Percentiles rank a stretch among this genome's conserved stretches.
Conservation (phyloP, 1,140 invertebrate genomes). For the Hestina assimilis region DNA sequence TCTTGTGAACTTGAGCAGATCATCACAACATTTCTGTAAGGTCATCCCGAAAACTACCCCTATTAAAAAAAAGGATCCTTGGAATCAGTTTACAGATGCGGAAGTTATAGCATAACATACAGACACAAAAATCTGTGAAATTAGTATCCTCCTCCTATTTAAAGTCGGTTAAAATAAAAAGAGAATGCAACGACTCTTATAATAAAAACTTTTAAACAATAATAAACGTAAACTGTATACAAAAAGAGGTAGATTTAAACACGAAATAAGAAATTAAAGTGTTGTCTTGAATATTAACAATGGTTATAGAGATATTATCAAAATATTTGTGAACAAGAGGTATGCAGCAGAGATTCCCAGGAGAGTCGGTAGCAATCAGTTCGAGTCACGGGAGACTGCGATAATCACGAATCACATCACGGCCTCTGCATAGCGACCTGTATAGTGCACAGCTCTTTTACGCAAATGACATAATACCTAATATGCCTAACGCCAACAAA, state of each 20-base stretch:
- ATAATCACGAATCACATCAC: conserved; percentile 30
- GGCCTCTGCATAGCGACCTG: conserved; percentile 13
- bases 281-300: background rate
- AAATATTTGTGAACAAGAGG: conserved; percentile 36
- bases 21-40: too few species aligned
- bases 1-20: too few species aligned
- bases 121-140: too few species aligned
- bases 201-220: too few species aligned
- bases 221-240: background rate
- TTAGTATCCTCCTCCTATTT: too few species aligned
- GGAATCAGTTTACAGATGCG: too few species aligned
- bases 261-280: background rate
- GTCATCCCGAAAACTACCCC: too few species aligned
- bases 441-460: conserved; percentile 1
- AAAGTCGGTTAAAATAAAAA: too few species aligned
- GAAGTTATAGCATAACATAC: too few species aligned
- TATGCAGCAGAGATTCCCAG: conserved; percentile 12
- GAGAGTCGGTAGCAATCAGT: conserved; percentile 47
- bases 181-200: too few species aligned
- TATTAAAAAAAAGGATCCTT: too few species aligned
- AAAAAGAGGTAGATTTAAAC: background rate
- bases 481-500: too few species aligned
- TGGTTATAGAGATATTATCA: conserved; percentile 23
- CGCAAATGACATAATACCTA: background rate
- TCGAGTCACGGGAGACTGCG: conserved; percentile 43